These are phyloP conservation scores for Orius insidiosus DNA, from an alignment of 1,140 invertebrate species.

Conservation along the genomic window DNA sequence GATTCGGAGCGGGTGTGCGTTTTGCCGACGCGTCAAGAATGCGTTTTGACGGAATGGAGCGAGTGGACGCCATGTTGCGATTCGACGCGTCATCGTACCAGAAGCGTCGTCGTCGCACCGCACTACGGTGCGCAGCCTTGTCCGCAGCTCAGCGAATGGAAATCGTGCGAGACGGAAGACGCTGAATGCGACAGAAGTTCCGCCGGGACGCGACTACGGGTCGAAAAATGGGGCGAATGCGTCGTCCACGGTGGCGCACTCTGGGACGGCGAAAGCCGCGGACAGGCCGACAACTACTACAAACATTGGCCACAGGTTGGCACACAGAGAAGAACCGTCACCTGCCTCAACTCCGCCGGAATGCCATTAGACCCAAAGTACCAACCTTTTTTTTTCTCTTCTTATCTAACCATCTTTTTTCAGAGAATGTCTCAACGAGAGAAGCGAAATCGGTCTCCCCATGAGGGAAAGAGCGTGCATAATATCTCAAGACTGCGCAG, in stretches of 20 bases:
- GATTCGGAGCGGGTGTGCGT: constrained; percentile 21
- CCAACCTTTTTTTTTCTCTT: not conserved
- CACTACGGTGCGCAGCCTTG: constrained; percentile 23
- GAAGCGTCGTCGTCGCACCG: constrained; percentile 23
- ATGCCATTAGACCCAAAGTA: constrained; percentile 16
- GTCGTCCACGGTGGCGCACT: constrained; percentile 5
- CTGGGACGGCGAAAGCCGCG: constrained; percentile 17
- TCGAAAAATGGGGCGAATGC: constrained; percentile 22
- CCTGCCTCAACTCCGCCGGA: constrained; percentile 23
- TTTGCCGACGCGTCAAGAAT: constrained; percentile 23
- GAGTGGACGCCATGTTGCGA: constrained; percentile 23
- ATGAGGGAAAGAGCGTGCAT: constrained; percentile 24
- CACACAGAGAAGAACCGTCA: constrained; percentile 24
- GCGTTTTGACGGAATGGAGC: constrained; percentile 23
- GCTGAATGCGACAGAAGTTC: constrained; percentile 11
- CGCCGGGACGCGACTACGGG: constrained; percentile 18
- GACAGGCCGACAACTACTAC: constrained; percentile 21
- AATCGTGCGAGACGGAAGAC: constrained; percentile 21
- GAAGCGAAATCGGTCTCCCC: constrained; percentile 20
- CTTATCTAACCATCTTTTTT: constrained; percentile 10
- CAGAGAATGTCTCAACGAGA: constrained; percentile 20
- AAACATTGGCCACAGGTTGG: constrained; percentile 26
- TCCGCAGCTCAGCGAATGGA: constrained; percentile 23
- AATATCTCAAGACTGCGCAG: constrained; percentile 27
- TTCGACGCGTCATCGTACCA: constrained; percentile 18